A percentile compares a stretch with the other conserved stretches of the same genome.
Evolutionary conservation across 2,113 vertebrate species (phyloP).

Genomic region (Pachyramphus minor): DNA sequence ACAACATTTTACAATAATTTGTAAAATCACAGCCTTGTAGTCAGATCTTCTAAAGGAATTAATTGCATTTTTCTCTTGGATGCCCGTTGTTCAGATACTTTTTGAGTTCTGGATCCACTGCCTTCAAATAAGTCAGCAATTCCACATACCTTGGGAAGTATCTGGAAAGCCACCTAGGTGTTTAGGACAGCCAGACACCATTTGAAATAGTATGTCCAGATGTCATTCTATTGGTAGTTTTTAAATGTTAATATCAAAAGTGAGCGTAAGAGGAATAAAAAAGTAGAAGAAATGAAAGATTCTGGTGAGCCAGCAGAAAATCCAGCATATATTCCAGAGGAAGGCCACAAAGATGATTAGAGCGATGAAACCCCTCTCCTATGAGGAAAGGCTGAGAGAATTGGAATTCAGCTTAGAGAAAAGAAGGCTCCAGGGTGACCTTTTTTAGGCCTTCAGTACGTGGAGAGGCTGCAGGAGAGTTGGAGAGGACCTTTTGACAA

Average conservation of each 20-base stretch:
- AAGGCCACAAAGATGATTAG: neutral
- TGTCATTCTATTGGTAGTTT: neutral
- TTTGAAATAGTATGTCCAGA: neutral
- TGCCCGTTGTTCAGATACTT: neutral
- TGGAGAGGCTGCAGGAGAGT: neutral
- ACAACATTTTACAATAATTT: neutral
- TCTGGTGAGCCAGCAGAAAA: neutral
- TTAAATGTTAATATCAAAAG: neutral
- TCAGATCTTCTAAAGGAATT: neutral
- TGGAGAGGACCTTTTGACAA: neutral
- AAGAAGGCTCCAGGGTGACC: neutral
- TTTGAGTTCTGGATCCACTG: neutral
- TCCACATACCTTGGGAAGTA: neutral
- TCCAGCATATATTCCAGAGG: neutral
- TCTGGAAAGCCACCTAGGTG: neutral
- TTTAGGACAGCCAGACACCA: neutral
- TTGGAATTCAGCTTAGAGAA: neutral
- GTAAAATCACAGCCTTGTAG: neutral
- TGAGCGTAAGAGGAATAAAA: no score
- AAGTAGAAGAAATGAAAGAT: neutral
- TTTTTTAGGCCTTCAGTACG: neutral
- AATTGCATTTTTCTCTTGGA: neutral
- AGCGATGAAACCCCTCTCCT: neutral
- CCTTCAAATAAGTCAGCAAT: neutral
- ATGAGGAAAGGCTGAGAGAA: neutral